Conservation (phyloP, 92 coral and sea anemone genomes). For the Chrysogorgia sp. region DNA sequence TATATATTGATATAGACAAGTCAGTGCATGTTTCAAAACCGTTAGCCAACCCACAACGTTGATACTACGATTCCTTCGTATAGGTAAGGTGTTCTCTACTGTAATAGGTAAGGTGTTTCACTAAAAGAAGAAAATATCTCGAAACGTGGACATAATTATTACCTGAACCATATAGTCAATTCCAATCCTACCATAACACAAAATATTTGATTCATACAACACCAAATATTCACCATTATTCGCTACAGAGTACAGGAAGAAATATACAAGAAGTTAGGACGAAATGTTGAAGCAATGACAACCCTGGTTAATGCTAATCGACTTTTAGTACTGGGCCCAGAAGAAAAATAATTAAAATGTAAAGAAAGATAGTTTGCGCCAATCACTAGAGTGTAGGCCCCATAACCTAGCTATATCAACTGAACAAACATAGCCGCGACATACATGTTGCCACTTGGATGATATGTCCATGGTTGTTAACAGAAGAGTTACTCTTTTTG, state of each 20-base stretch:
- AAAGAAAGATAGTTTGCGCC: background rate
- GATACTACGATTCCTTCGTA: too few species aligned
- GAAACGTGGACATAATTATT: background rate
- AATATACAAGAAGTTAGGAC: background rate
- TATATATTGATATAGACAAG: too few species aligned
- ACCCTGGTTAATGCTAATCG: background rate
- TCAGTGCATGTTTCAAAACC: too few species aligned
- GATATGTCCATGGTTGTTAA: background rate
- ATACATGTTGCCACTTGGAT: slow-evolving; percentile 30
- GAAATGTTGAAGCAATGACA: background rate
- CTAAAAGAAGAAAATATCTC: background rate
- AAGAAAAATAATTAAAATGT: too few species aligned
- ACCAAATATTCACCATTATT: slow-evolving; percentile 42
- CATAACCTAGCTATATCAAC: background rate
- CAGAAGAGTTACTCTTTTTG: background rate
- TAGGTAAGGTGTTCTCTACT: too few species aligned
- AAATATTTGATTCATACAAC: slow-evolving; percentile 9
- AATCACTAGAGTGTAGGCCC: too few species aligned
- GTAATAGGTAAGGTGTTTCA: background rate
- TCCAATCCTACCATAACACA: slow-evolving; percentile 43
- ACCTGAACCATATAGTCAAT: slow-evolving; percentile 40
- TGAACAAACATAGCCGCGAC: background rate
- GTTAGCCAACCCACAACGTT: too few species aligned
- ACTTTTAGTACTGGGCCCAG: too few species aligned
- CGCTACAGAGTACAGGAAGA: background rate